Percentiles rank a stretch among this genome's conserved stretches.
Evolutionary conservation across 2,113 vertebrate species (phyloP).

Genomic region (Paraplagusia blochii): DNA sequence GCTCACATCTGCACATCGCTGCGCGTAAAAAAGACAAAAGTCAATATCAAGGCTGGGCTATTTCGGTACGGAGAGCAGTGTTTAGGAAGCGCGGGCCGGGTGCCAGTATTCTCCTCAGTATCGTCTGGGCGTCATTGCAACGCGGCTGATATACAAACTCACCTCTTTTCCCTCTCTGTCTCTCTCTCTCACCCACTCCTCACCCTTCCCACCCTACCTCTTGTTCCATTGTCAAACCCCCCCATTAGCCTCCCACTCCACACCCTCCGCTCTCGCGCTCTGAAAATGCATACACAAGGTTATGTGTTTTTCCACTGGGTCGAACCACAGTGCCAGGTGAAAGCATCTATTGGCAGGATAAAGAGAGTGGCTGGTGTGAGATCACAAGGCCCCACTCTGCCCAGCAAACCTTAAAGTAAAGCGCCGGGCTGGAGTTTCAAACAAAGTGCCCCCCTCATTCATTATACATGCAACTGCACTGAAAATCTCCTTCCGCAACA

Average conservation of each 20-base stretch:
- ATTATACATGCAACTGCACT: conserved; percentile 82
- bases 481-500: conserved; percentile 77
- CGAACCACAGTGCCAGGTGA: conserved; percentile 69
- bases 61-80: conserved; percentile 74
- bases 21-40: conserved; percentile 62
- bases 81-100: conserved; percentile 74
- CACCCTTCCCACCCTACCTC: conserved; percentile 51
- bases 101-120: conserved; percentile 72
- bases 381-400: conserved; percentile 70
- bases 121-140: conserved; percentile 67
- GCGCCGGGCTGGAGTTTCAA: conserved; percentile 70
- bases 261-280: neutral
- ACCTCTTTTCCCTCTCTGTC: conserved; percentile 59
- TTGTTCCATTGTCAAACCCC: conserved; percentile 64
- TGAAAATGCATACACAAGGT: conserved; percentile 47
- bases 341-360: conserved; percentile 69
- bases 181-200: conserved; percentile 53
- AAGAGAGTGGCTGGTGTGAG: conserved; percentile 64
- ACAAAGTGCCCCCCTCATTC: conserved; percentile 81
- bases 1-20: conserved; percentile 31
- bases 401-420: conserved; percentile 76
- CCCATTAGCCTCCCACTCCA: conserved; percentile 19
- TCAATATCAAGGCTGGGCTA: conserved; percentile 77
- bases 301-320: conserved; percentile 79
- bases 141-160: conserved; percentile 69